Evolutionary conservation across 2,113 vertebrate species (phyloP), one percentile per base, ranked within the genome.

Genomic region (Cebidichthys violaceus): DNA sequence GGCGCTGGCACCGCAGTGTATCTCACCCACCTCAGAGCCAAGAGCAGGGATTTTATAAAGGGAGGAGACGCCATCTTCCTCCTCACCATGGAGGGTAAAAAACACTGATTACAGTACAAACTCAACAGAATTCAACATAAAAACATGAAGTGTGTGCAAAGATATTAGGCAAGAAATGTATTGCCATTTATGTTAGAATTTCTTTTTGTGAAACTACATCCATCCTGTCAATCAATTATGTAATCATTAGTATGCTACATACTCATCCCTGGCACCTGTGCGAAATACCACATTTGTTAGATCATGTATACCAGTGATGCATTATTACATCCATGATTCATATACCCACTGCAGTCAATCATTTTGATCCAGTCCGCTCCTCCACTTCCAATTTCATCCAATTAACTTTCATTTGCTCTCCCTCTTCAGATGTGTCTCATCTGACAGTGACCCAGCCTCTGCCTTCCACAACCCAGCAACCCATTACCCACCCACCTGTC

Each of bases 21-120:
- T 84, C 93, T 99, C 82, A 97, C 95, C 57, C 92, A 95, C 1
- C 45, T 95, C 64, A 95, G 96, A 84, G 94, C 96, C 89, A 93
- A 71, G 86, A 97, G 96, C 88, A 95, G 95, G 70, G 86, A 97
- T 74, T 99, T 97, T 75, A 95, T 97, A 64, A 99, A 97, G 90
- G 97, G 96, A 37, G 93, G 94, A 31, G 82, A 96, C 31, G 90
- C 94, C 86, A 96, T 94, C 79, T 93, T 99, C 81, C 95, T 98
- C 52, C 84, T 97, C 81, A 96, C 96, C 17, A 86, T 96, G 86
- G 96, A 98, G 90, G 97, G 97, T 98, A 96, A 93, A 60, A 65
- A 11, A 55, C 83, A 27, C 33, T 18, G 14, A 77, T 65, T 20
- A 45, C 15, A 66, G 15, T 31, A 52, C 27, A 31, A 74, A 60